Evolutionary conservation across 35 echinoderm and acorn worm genomes (phyloP).

Genomic region (Ophiothrix spiculata): DNA sequence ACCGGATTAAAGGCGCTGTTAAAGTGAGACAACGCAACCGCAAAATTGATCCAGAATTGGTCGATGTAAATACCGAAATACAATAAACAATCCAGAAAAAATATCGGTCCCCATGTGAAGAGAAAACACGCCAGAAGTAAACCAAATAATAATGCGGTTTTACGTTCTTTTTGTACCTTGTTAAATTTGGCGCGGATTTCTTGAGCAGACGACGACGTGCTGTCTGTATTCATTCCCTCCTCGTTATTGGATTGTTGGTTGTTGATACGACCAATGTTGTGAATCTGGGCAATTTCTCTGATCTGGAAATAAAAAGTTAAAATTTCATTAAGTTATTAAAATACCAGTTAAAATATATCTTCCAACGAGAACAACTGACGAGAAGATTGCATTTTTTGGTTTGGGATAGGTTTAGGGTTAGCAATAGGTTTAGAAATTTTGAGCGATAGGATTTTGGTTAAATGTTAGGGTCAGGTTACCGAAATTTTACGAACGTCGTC

Average conservation of each 20-base stretch:
- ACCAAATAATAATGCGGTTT: conserved; percentile 25
- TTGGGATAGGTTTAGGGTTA: too few relatives aligned
- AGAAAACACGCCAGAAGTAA: conserved; percentile 18
- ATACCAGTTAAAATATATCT: too few relatives aligned
- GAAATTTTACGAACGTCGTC: too few relatives aligned
- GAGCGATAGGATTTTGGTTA: too few relatives aligned
- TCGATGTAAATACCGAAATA: conserved; percentile 3
- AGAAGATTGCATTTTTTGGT: too few relatives aligned
- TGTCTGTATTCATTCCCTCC: background rate
- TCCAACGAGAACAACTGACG: too few relatives aligned
- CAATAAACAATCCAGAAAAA: conserved; percentile 13
- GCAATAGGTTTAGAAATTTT: too few relatives aligned
- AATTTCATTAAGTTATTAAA: too few relatives aligned
- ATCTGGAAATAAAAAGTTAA: background rate
- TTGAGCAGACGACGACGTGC: background rate
- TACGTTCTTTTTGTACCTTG: conserved; percentile 5
- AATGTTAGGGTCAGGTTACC: too few relatives aligned
- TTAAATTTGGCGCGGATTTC: background rate
- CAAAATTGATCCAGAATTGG: conserved; percentile 30
- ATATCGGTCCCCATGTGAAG: conserved; percentile 32
- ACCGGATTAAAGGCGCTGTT: conserved; percentile 49
- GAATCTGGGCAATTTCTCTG: background rate
- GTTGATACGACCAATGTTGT: background rate
- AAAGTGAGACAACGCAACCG: conserved; percentile 29
- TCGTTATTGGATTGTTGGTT: background rate